These are phyloP conservation scores for Mionectes olivaceus DNA, from an alignment of 2,797 vertebrate species.

Conservation along the genomic window DNA sequence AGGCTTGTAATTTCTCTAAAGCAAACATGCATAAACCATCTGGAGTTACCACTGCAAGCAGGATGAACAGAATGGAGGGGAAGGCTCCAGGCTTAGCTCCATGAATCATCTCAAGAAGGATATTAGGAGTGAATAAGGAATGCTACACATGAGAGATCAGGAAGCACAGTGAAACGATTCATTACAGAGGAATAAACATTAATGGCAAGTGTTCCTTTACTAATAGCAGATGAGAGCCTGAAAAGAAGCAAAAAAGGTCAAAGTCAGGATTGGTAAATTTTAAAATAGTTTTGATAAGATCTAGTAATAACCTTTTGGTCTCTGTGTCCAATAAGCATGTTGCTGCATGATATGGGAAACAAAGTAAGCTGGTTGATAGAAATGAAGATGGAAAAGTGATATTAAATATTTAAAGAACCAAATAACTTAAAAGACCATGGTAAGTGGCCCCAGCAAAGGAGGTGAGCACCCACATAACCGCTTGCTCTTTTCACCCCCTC, in stretches of 20 bases:
- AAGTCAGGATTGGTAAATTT: background rate
- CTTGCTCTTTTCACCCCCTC: background rate
- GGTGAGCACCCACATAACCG: background rate
- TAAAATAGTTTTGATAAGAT: background rate
- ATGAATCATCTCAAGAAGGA: constrained; percentile 7
- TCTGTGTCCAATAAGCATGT: background rate
- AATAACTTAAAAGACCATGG: background rate
- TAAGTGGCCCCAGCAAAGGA: background rate
- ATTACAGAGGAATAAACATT: background rate
- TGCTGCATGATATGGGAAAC: background rate
- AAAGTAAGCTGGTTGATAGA: background rate
- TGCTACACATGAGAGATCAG: background rate
- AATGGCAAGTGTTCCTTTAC: background rate
- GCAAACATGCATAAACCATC: background rate
- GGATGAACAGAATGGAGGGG: background rate
- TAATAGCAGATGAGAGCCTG: background rate
- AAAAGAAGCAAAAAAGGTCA: background rate
- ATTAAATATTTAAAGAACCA: background rate
- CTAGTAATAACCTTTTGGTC: background rate
- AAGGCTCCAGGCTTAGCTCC: background rate
- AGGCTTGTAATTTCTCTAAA: background rate
- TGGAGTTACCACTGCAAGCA: background rate
- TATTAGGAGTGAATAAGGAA: background rate
- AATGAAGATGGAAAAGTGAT: background rate
- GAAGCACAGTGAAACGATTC: fast-evolving